Percentiles rank a stretch among this genome's conserved stretches.
Evolutionary conservation across 2,888 invertebrate species (phyloP).

Genomic region (Eledona agricola): DNA sequence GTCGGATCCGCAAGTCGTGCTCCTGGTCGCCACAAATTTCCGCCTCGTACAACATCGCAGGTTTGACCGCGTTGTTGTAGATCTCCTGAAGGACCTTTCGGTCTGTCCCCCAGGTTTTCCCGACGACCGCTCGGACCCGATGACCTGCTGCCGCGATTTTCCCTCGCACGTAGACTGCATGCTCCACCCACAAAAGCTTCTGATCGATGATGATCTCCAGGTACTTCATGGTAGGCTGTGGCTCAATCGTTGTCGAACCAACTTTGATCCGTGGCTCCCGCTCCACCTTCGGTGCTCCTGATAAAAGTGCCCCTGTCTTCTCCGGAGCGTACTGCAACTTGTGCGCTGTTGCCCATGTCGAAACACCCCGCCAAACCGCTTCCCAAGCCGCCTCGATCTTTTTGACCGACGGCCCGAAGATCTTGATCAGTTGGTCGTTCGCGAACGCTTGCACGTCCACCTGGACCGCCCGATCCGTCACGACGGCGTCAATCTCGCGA

Average conservation of each 20-base stretch:
- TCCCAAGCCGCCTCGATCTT: conserved; percentile 37
- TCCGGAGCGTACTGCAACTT: conserved; percentile 35
- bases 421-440: conserved; percentile 38
- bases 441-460: conserved; percentile 34
- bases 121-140: conserved; percentile 4
- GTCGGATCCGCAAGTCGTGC: conserved; percentile 26
- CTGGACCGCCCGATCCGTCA: conserved; percentile 1
- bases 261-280: conserved; percentile 29
- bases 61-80: conserved; percentile 26
- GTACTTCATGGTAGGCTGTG: conserved; percentile 18
- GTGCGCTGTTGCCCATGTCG: conserved; percentile 29
- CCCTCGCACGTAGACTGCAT: conserved; percentile 16
- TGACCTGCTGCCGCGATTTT: conserved; percentile 3
- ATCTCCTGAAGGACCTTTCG: conserved; percentile 17
- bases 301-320: conserved; percentile 40
- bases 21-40: conserved; percentile 41
- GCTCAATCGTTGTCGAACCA: conserved; percentile 7
- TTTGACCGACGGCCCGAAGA: conserved; percentile 31
- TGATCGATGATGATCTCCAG: conserved; percentile 33
- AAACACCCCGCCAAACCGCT: conserved; percentile 30
- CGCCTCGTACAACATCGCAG: conserved; percentile 36
- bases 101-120: conserved; percentile 17
- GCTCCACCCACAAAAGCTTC: conserved; percentile 23
- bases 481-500: conserved; percentile 4
- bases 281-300: conserved; percentile 2